Evolutionary conservation across 2,113 vertebrate genomes (phyloP).

Genomic region (Petrocephalus zakoni): DNA sequence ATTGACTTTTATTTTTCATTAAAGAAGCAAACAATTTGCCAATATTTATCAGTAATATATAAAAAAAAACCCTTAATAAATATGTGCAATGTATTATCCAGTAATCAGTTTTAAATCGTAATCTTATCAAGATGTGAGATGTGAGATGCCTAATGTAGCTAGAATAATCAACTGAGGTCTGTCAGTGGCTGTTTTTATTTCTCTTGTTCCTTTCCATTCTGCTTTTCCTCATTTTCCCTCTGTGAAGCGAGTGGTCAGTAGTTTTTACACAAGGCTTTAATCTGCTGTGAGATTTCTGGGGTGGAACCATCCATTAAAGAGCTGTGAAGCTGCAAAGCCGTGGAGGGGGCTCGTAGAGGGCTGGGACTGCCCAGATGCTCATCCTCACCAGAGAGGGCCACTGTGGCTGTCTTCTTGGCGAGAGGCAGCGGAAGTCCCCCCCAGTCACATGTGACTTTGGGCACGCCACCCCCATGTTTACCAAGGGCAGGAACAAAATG

Average conservation of each 20-base stretch:
- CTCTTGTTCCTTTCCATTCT: constrained; percentile 26
- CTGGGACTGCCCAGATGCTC: constrained; percentile 15
- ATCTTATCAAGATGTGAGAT: background rate
- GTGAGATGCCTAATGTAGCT: background rate
- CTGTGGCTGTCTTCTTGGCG: constrained; percentile 49
- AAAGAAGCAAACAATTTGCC: background rate
- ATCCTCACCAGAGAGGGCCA: constrained; percentile 9
- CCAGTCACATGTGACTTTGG: constrained; percentile 57
- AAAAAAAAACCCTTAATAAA: background rate
- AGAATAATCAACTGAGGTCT: constrained; percentile 7
- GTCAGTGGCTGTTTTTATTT: constrained; percentile 12
- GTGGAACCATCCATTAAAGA: constrained; percentile 17
- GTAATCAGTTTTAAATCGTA: background rate
- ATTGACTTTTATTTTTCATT: background rate
- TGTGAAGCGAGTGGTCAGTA: constrained; percentile 7
- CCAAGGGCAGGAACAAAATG: constrained; percentile 29
- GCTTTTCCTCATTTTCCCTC: background rate
- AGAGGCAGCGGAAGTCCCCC: constrained; percentile 49
- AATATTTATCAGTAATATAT: background rate
- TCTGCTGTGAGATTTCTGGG: constrained; percentile 20
- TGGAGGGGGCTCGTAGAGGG: background rate
- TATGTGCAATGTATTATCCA: background rate
- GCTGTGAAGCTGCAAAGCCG: background rate
- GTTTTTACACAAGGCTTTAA: constrained; percentile 20
- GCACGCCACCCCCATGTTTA: constrained; percentile 58